These are phyloP conservation scores for Oegoconia quadripuncta DNA, from an alignment of 2,888 invertebrate genomes.

Conservation along the genomic window DNA sequence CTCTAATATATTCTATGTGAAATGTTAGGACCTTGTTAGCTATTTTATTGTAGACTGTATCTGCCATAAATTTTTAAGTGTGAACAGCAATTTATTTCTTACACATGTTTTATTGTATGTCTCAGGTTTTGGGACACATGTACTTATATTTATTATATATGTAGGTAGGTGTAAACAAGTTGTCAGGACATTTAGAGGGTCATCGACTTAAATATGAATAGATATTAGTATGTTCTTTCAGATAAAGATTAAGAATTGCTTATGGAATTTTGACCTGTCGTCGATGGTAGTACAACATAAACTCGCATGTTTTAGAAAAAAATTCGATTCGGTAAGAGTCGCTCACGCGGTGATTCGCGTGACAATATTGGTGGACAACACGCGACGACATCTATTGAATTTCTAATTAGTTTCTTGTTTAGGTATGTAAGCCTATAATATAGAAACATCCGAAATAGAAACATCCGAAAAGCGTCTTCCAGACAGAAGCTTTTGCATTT, in stretches of 20 bases:
- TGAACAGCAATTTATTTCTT: no score
- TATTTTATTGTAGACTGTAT: no score
- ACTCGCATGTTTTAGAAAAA: background rate
- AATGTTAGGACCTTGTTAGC: no score
- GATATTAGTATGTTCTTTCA: background rate
- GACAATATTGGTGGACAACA: conserved; percentile 33
- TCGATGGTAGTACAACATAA: background rate
- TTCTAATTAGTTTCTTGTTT: conserved; percentile 34
- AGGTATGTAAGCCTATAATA: conserved; percentile 46
- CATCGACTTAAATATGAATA: no score
- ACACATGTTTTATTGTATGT: no score
- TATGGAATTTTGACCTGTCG: background rate
- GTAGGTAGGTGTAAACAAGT: no score
- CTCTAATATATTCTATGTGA: no score
- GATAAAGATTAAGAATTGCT: background rate
- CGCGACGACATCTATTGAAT: conserved; percentile 47
- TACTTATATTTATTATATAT: no score
- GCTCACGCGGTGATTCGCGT: conserved; percentile 39
- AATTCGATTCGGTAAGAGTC: conserved; percentile 13
- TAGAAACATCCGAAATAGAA: conserved; percentile 35
- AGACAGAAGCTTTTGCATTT: no score
- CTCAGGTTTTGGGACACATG: no score
- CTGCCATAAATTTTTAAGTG: no score
- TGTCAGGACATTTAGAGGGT: no score
- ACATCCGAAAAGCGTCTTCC: background rate